Percentiles rank a stretch among this genome's conserved stretches.
phyloP scores from a whole-genome alignment of 2,113 vertebrate genomes.

The Ursus arctos region DNA sequence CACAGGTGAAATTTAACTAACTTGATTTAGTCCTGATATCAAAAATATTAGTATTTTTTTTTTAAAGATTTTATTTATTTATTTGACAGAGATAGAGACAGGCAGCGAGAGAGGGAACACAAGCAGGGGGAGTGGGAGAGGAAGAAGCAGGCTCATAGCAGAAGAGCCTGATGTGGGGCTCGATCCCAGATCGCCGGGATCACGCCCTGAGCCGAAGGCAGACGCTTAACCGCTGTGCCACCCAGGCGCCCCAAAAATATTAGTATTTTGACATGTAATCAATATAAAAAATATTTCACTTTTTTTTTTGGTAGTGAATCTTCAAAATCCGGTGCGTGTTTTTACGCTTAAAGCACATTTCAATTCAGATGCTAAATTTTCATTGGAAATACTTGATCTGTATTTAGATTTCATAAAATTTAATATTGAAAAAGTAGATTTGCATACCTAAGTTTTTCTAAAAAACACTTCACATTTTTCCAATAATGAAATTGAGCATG shows the following conservation, averaged over 20 bases:
- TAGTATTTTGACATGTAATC: constrained; percentile 12
- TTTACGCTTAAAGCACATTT: not conserved
- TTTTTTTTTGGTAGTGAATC: not conserved
- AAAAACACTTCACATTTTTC: not conserved
- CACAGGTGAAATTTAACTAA: not conserved
- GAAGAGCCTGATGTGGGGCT: no score
- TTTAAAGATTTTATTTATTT: no score
- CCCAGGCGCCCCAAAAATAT: no score
- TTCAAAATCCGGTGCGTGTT: not conserved
- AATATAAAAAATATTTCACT: not conserved
- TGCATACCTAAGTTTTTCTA: not conserved
- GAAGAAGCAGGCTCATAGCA: no score
- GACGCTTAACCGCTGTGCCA: no score
- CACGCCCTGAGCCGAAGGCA: no score
- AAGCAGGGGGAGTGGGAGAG: no score
- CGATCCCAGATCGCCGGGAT: no score
- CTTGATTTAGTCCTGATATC: not conserved
- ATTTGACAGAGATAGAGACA: no score
- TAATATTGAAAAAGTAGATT: not conserved
- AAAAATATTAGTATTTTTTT: constrained; percentile 32
- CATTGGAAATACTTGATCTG: not conserved
- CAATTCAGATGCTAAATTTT: not conserved
- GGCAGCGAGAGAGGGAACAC: no score
- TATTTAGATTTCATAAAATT: constrained; percentile 22
- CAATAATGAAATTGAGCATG: not conserved